Conservation (phyloP, 92 coral and sea anemone genomes). For the Heliopora coerulea region DNA sequence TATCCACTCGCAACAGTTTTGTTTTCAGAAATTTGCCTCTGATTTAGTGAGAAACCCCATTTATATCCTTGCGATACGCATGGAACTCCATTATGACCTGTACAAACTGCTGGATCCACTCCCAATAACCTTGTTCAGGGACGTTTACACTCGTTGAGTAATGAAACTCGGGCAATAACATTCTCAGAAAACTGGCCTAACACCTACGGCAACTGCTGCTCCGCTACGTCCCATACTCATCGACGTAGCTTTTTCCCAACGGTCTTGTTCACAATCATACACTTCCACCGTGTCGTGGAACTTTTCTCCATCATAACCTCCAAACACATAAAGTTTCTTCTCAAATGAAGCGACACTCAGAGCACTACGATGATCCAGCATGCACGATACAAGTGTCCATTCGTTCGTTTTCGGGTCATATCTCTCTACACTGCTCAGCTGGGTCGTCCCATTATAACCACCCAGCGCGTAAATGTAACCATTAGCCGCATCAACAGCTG, state of each 20-base stretch:
- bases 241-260: slow-evolving; percentile 58
- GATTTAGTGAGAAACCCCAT: too few relatives aligned
- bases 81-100: too few relatives aligned
- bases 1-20: too few relatives aligned
- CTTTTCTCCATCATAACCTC: slow-evolving; percentile 81
- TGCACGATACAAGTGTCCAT: slow-evolving; percentile 61
- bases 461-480: slow-evolving; percentile 60
- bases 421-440: slow-evolving; percentile 68
- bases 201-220: slow-evolving; percentile 81
- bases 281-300: slow-evolving; percentile 71
- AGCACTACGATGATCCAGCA: slow-evolving; percentile 67
- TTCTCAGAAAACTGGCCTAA: slow-evolving; percentile 55
- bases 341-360: slow-evolving; percentile 61
- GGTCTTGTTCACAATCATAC: slow-evolving; percentile 59
- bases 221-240: slow-evolving; percentile 75
- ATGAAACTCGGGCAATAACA: too few relatives aligned
- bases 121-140: too few relatives aligned
- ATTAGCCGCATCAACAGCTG: slow-evolving; percentile 61
- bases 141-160: too few relatives aligned
- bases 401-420: slow-evolving; percentile 60
- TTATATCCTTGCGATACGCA: too few relatives aligned
- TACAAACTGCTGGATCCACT: too few relatives aligned
- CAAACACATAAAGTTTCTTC: slow-evolving; percentile 64
- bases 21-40: too few relatives aligned
- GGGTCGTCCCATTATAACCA: slow-evolving; percentile 70